phyloP scores from a whole-genome alignment of 2,888 invertebrate species.

The Hirtodrosophila confusa region DNA sequence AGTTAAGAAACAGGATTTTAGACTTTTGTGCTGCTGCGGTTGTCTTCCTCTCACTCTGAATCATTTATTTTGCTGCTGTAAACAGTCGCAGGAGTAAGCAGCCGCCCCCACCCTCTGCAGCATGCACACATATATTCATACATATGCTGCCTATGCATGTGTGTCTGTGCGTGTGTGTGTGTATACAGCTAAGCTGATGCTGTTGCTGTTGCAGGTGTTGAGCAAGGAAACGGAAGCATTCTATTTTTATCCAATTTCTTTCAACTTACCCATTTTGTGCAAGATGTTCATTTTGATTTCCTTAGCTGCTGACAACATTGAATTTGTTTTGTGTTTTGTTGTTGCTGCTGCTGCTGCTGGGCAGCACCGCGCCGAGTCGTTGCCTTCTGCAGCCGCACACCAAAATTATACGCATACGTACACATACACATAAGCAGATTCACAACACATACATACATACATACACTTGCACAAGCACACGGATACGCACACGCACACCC shows the following conservation, averaged over 20 bases:
- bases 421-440: slow-evolving; percentile 52
- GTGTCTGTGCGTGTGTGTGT: background rate
- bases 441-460: too few relatives aligned
- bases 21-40: slow-evolving; percentile 22
- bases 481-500: slow-evolving; percentile 10
- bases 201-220: slow-evolving; percentile 36
- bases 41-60: slow-evolving; percentile 10
- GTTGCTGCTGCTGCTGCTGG: slow-evolving; percentile 23
- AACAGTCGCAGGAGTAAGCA: slow-evolving; percentile 16
- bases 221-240: slow-evolving; percentile 22
- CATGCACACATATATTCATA: slow-evolving; percentile 13
- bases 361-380: slow-evolving; percentile 56
- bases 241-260: slow-evolving; percentile 1
- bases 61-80: slow-evolving; percentile 20
- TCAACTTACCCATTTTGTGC: slow-evolving; percentile 72
- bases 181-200: slow-evolving; percentile 20
- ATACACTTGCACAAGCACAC: slow-evolving; percentile 26
- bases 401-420: slow-evolving; percentile 57
- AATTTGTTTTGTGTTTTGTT: slow-evolving; percentile 36
- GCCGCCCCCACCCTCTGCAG: slow-evolving; percentile 2
- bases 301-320: slow-evolving; percentile 53
- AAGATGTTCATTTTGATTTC: slow-evolving; percentile 66
- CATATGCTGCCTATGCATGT: slow-evolving; percentile 3
- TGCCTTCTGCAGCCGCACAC: slow-evolving; percentile 67
- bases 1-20: slow-evolving; percentile 46